These are phyloP conservation scores for Osmoderma eremita DNA, from an alignment of 2,888 invertebrate genomes.

Conservation along the genomic window DNA sequence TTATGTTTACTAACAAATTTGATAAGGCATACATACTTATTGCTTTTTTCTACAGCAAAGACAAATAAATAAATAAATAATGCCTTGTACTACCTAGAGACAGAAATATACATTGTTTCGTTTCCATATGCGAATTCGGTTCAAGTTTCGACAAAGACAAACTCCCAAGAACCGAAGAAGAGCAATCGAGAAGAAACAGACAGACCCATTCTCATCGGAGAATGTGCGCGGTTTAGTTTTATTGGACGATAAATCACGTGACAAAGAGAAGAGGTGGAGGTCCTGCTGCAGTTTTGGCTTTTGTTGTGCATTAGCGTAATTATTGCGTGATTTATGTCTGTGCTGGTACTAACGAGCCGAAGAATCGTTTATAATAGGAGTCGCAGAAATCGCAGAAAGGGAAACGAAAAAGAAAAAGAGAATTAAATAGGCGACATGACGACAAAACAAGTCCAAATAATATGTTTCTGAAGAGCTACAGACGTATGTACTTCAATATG, in stretches of 20 bases:
- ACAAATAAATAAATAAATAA: too few relatives aligned
- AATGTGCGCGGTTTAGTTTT: slow-evolving; percentile 25
- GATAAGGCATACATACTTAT: too few relatives aligned
- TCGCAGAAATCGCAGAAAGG: background rate
- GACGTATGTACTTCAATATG: too few relatives aligned
- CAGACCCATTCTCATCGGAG: background rate
- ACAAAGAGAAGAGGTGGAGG: background rate
- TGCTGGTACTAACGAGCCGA: slow-evolving; percentile 3
- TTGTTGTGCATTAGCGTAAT: slow-evolving; percentile 25
- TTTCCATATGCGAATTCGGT: too few relatives aligned
- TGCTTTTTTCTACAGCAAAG: too few relatives aligned
- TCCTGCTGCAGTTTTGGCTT: slow-evolving; percentile 12
- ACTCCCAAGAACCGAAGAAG: background rate
- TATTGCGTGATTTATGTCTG: slow-evolving; percentile 15
- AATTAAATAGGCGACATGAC: too few relatives aligned
- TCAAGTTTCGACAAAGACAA: background rate
- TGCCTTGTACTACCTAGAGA: too few relatives aligned
- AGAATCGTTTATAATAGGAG: background rate
- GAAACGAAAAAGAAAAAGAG: too few relatives aligned
- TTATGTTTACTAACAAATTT: too few relatives aligned
- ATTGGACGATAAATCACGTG: slow-evolving; percentile 31
- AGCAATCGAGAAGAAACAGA: background rate
- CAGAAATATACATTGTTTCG: too few relatives aligned
- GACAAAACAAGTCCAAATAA: too few relatives aligned
- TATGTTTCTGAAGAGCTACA: too few relatives aligned